Percentiles rank a stretch among this genome's conserved stretches.
phyloP scores from a whole-genome alignment of 2,797 vertebrate species.

The Dicrostonyx torquatus region DNA sequence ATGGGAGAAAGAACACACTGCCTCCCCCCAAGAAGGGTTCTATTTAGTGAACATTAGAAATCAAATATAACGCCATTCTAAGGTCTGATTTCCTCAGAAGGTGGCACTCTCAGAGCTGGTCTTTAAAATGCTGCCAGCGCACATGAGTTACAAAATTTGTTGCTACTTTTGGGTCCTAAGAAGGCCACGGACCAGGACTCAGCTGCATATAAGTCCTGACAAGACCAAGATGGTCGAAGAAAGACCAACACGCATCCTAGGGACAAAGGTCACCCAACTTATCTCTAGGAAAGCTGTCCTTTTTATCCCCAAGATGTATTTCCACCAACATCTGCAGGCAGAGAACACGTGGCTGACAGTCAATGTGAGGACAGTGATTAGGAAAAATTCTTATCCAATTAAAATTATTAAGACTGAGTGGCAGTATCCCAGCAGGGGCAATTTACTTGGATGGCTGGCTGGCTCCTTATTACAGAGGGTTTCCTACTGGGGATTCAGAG shows the following conservation, averaged over 20 bases:
- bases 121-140: background rate
- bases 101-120: background rate
- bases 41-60: background rate
- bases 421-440: background rate
- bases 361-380: background rate
- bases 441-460: background rate
- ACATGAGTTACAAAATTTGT: background rate
- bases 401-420: conserved; percentile 41
- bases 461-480: background rate
- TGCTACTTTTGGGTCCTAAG: background rate
- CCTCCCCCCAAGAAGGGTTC: background rate
- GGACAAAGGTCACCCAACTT: background rate
- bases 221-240: background rate
- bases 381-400: conserved; percentile 50
- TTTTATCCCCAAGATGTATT: background rate
- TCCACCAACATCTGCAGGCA: background rate
- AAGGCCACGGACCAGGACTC: background rate
- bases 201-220: background rate
- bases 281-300: background rate
- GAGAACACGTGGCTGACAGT: background rate
- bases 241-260: background rate
- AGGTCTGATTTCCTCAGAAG: background rate
- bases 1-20: background rate
- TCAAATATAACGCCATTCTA: background rate
- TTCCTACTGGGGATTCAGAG: conserved; percentile 6